A percentile compares a stretch with the other conserved stretches of the same genome.
phyloP scores from a whole-genome alignment of 2,797 vertebrate genomes.

The Enteromius thamalakanensis region DNA sequence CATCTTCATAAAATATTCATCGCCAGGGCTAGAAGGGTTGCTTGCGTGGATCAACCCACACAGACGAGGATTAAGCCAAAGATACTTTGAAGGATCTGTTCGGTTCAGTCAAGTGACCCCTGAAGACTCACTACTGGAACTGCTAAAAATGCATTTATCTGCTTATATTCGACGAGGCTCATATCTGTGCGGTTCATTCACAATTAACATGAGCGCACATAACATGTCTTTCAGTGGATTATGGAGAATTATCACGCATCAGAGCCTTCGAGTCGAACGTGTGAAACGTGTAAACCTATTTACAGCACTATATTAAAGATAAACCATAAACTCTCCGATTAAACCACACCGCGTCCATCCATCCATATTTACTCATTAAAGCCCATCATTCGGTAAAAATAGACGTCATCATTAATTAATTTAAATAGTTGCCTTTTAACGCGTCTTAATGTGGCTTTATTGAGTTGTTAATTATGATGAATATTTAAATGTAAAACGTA shows the following conservation, averaged over 20 bases:
- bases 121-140: neutral
- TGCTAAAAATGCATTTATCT: conserved; percentile 29
- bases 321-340: conserved; percentile 35
- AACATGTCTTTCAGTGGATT: conserved; percentile 30
- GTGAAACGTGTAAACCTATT: conserved; percentile 37
- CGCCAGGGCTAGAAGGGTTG: conserved; percentile 70
- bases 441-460: conserved; percentile 63
- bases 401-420: conserved; percentile 62
- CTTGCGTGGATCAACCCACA: conserved; percentile 68
- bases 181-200: neutral
- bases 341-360: conserved; percentile 25
- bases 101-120: conserved; percentile 36
- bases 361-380: conserved; percentile 54
- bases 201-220: conserved; percentile 24
- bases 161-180: neutral
- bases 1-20: conserved; percentile 87
- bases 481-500: conserved; percentile 62
- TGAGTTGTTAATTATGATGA: conserved; percentile 64
- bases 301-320: conserved; percentile 6
- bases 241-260: conserved; percentile 6
- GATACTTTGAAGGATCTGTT: conserved; percentile 60
- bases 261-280: conserved; percentile 16
- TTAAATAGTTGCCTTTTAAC: conserved; percentile 64
- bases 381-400: conserved; percentile 54
- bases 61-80: conserved; percentile 66